phyloP scores from a whole-genome alignment of 2,113 vertebrate genomes.

The Cricetomys ansorgei region DNA sequence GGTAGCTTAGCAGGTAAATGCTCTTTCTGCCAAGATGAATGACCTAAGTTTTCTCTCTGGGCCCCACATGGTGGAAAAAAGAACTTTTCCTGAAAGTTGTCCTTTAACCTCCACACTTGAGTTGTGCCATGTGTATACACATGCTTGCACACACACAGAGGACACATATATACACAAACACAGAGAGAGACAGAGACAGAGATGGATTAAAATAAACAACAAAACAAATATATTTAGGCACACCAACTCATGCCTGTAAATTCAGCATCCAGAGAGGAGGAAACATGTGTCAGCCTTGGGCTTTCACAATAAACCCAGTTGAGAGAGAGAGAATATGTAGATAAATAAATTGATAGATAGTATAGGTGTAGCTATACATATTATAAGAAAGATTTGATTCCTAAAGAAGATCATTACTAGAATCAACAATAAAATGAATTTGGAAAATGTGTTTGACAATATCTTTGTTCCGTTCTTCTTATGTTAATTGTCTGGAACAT shows the following conservation, averaged over 20 bases:
- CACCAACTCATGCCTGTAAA: not conserved
- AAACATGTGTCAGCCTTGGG: not conserved
- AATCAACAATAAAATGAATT: not conserved
- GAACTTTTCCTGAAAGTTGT: not conserved
- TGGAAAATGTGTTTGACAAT: constrained; percentile 31
- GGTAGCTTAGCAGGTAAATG: not conserved
- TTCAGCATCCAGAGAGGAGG: not conserved
- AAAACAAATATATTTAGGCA: not conserved
- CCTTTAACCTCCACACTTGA: not conserved
- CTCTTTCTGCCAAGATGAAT: not conserved
- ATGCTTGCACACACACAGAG: not conserved
- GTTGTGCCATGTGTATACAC: not conserved
- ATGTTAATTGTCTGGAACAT: not conserved
- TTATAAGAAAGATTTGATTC: not conserved
- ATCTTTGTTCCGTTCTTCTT: not conserved
- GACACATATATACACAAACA: not conserved
- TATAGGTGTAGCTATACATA: not conserved
- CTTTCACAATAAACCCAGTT: not conserved
- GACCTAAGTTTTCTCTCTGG: not conserved
- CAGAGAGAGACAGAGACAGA: not conserved
- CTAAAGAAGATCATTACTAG: not conserved
- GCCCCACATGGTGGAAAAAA: not conserved
- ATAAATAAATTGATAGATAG: not conserved
- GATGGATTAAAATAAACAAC: not conserved
- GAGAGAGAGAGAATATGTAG: not conserved